Percentiles rank a stretch among this genome's conserved stretches.
Conservation (phyloP, 2,113 vertebrate genomes). For the Gnathonemus echidnorhynchus region DNA sequence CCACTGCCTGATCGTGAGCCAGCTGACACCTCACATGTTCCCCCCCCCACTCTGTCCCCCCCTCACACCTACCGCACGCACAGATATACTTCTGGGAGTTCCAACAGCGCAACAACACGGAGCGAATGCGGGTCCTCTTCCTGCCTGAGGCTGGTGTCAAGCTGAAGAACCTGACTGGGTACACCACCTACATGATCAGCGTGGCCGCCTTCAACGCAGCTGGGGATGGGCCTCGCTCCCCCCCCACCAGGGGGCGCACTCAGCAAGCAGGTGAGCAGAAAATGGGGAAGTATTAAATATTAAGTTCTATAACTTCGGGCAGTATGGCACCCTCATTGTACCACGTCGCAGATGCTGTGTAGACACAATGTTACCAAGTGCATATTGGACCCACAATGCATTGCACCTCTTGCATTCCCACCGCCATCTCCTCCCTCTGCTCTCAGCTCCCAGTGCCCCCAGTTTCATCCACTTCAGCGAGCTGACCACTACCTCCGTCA, state of each 20-base stretch:
- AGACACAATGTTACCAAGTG: too few species aligned
- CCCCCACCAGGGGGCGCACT: conserved; percentile 73
- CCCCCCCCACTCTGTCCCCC: background rate
- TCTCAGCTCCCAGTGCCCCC: conserved; percentile 79
- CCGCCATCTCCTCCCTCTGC: background rate
- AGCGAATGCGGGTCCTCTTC: conserved; percentile 79
- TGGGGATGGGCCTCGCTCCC: conserved; percentile 80
- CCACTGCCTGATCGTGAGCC: background rate
- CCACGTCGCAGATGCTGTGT: background rate
- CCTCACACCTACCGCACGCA: background rate
- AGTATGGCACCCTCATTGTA: background rate
- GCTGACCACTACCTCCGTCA: conserved; percentile 94
- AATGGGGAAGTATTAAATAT: conserved; percentile 7
- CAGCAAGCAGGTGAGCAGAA: conserved; percentile 83
- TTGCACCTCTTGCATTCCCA: background rate
- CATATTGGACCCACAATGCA: background rate
- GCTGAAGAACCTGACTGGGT: conserved; percentile 90
- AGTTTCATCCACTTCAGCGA: conserved; percentile 85
- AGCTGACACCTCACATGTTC: background rate
- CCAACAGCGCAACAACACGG: conserved; percentile 73
- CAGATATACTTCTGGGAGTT: conserved; percentile 96
- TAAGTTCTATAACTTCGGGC: background rate
- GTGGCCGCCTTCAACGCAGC: conserved; percentile 89
- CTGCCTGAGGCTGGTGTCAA: conserved; percentile 80
- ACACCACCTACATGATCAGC: conserved; percentile 88